Percentiles rank a stretch among this genome's conserved stretches.
Evolutionary conservation across 2,797 vertebrate species (phyloP).

Genomic region (Periparus ater): DNA sequence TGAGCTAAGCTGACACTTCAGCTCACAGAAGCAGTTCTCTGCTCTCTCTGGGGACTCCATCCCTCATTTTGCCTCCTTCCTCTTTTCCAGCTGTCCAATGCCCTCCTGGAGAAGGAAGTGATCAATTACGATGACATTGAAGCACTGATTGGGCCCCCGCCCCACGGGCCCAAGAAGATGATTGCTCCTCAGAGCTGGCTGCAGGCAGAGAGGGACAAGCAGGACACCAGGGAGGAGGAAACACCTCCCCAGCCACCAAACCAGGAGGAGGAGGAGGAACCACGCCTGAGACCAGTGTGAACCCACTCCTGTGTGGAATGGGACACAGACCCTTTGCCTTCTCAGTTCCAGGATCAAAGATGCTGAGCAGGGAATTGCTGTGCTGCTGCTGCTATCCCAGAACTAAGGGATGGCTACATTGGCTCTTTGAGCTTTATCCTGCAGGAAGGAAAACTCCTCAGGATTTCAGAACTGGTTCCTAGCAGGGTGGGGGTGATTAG

Average conservation of each 20-base stretch:
- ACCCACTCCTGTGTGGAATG: rapidly evolving
- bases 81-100: conserved; percentile 83
- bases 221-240: conserved; percentile 86
- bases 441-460: not conserved
- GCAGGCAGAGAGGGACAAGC: conserved; percentile 89
- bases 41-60: not conserved
- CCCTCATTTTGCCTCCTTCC: not conserved
- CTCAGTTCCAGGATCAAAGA: not conserved
- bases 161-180: conserved; percentile 92
- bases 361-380: not conserved
- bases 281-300: conserved; percentile 70
- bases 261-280: conserved; percentile 67
- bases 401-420: rapidly evolving
- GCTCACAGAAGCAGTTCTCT: not conserved
- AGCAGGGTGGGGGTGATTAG: not conserved
- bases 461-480: not conserved
- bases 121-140: conserved; percentile 96
- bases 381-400: not conserved
- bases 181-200: conserved; percentile 93
- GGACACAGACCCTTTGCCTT: not conserved
- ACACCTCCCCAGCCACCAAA: conserved; percentile 65
- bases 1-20: not conserved
- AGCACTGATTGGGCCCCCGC: conserved; percentile 88
- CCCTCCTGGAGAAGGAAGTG: conserved; percentile 92
- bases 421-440: not conserved